phyloP scores from a whole-genome alignment of 2,113 vertebrate species.

The Zosterops hypoxanthus region DNA sequence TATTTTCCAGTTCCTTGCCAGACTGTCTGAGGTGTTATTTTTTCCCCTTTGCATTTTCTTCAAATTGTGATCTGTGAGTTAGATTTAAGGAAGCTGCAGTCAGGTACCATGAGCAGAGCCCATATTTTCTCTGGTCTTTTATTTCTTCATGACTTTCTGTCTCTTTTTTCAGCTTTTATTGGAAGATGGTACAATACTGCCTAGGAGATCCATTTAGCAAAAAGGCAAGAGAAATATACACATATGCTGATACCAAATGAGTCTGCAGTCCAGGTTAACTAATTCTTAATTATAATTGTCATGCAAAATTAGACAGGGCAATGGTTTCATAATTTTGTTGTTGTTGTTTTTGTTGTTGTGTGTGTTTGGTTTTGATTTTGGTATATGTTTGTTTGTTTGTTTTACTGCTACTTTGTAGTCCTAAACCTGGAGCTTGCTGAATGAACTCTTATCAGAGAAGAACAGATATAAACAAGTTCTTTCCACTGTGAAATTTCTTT shows the following conservation, averaged over 20 bases:
- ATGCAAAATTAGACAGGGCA: not conserved
- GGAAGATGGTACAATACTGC: not conserved
- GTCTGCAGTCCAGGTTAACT: not conserved
- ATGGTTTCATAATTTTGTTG: not conserved
- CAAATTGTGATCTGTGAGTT: not conserved
- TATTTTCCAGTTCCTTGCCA: not conserved
- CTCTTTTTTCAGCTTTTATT: not conserved
- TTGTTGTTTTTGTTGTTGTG: not conserved
- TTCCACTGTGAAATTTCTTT: not conserved
- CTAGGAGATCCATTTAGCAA: not conserved
- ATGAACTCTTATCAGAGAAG: not conserved
- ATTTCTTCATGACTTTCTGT: not conserved
- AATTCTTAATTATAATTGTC: not conserved
- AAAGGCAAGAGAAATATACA: not conserved
- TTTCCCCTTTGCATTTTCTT: not conserved
- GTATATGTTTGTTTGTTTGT: not conserved
- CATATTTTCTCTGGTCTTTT: not conserved
- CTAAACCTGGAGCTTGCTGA: not conserved
- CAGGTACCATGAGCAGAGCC: not conserved
- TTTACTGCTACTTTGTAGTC: not conserved
- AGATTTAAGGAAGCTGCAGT: not conserved
- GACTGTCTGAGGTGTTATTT: not conserved
- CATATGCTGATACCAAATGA: not conserved
- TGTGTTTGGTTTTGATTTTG: not conserved
- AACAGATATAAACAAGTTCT: not conserved